These are phyloP conservation scores for Lymantria monacha DNA, from an alignment of 2,888 invertebrate genomes.

Conservation along the genomic window DNA sequence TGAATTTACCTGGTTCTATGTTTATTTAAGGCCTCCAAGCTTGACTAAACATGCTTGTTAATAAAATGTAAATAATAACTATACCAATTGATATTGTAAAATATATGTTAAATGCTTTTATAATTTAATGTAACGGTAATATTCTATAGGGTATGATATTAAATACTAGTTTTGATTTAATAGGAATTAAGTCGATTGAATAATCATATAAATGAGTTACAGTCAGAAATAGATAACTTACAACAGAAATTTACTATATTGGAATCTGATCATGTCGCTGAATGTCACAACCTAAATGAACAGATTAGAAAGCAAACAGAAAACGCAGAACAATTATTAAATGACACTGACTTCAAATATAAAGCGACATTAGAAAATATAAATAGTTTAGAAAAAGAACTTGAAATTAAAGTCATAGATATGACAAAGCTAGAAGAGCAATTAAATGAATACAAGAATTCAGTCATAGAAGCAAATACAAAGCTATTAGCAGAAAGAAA, in stretches of 20 bases:
- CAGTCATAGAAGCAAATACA: slow-evolving; percentile 21
- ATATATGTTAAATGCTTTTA: background rate
- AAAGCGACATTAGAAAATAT: slow-evolving; percentile 47
- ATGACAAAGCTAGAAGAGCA: slow-evolving; percentile 38
- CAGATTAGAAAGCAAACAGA: slow-evolving; percentile 43
- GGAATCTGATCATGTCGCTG: slow-evolving; percentile 39
- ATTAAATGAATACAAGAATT: slow-evolving; percentile 31
- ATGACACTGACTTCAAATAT: slow-evolving; percentile 50
- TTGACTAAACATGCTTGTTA: background rate
- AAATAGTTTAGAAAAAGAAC: slow-evolving; percentile 36
- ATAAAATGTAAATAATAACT: background rate
- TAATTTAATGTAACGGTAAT: background rate
- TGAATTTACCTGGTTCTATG: too few species aligned
- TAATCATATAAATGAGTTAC: slow-evolving; percentile 47
- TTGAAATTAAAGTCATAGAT: slow-evolving; percentile 40
- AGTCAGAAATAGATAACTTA: slow-evolving; percentile 50
- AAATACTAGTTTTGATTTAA: slow-evolving; percentile 32
- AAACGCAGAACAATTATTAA: slow-evolving; percentile 44
- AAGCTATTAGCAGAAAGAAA: slow-evolving; percentile 35
- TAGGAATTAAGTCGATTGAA: slow-evolving; percentile 54
- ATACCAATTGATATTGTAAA: background rate
- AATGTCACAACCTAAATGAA: slow-evolving; percentile 45
- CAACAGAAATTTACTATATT: slow-evolving; percentile 47
- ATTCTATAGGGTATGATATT: background rate
- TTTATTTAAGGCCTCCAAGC: background rate